phyloP scores from a whole-genome alignment of 2,888 invertebrate species.

The Oscheius sp. region DNA sequence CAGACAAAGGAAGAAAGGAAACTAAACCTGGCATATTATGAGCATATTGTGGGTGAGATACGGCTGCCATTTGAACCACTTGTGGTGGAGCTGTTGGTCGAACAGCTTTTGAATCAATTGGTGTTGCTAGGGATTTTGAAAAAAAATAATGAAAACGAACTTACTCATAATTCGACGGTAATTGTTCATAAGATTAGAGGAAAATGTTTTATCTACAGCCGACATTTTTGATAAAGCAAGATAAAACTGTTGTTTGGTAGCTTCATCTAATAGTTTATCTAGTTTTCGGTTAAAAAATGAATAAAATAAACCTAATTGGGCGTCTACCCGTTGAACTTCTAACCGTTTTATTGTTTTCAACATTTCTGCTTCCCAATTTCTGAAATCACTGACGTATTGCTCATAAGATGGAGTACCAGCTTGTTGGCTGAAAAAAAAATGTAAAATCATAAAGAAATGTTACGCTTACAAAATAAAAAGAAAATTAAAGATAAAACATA shows the following conservation, averaged over 20 bases:
- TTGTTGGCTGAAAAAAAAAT: neutral
- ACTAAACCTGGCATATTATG: neutral
- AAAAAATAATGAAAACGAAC: neutral
- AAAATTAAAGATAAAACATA: too few relatives aligned
- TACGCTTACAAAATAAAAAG: too few relatives aligned
- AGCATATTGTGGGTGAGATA: slow-evolving; percentile 7
- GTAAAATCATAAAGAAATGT: too few relatives aligned
- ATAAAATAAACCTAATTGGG: slow-evolving; percentile 6
- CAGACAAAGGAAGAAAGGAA: neutral
- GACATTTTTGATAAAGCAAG: slow-evolving; percentile 6
- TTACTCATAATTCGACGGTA: slow-evolving; percentile 13
- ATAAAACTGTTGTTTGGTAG: slow-evolving; percentile 9
- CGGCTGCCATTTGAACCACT: slow-evolving; percentile 8
- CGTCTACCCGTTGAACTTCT: neutral
- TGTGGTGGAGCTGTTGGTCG: neutral
- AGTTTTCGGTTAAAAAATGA: neutral
- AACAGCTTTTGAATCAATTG: neutral
- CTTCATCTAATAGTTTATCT: slow-evolving; percentile 18
- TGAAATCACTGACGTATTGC: slow-evolving; percentile 5
- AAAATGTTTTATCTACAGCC: slow-evolving; percentile 17
- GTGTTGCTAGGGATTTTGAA: neutral
- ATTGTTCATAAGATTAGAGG: slow-evolving; percentile 21
- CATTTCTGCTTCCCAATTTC: slow-evolving; percentile 15
- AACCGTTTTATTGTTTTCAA: neutral
- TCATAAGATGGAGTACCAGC: slow-evolving; percentile 13